Percentiles rank a stretch among this genome's conserved stretches.
These are phyloP conservation scores for Synanthedon vespiformis DNA, from an alignment of 2,888 invertebrate species.

Conservation along the genomic window DNA sequence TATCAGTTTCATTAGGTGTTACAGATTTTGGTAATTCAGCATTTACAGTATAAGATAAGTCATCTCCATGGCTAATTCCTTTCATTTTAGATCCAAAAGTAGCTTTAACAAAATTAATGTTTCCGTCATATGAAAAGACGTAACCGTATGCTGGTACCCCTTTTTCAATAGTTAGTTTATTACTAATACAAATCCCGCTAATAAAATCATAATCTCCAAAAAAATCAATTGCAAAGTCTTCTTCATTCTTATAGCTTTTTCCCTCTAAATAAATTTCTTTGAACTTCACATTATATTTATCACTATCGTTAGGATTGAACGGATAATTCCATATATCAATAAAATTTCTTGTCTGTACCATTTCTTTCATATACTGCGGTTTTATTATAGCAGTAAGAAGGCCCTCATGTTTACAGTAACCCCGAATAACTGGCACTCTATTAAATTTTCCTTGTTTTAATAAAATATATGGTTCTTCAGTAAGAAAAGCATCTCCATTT, in stretches of 20 bases:
- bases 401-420: slow-evolving; percentile 59
- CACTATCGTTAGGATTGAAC: slow-evolving; percentile 13
- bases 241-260: slow-evolving; percentile 4
- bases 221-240: slow-evolving; percentile 25
- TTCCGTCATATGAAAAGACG: slow-evolving; percentile 31
- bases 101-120: slow-evolving; percentile 19
- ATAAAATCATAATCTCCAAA: slow-evolving; percentile 31
- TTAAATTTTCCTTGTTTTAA: slow-evolving; percentile 37
- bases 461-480: slow-evolving; percentile 37
- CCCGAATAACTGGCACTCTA: slow-evolving; percentile 47
- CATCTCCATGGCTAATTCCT: slow-evolving; percentile 34
- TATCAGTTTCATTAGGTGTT: slow-evolving; percentile 6
- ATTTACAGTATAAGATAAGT: slow-evolving; percentile 14
- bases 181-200: slow-evolving; percentile 24
- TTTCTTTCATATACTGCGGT: slow-evolving; percentile 14
- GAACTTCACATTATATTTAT: slow-evolving; percentile 13
- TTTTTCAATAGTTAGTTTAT: slow-evolving; percentile 14
- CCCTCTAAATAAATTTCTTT: slow-evolving; percentile 11
- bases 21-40: not conserved
- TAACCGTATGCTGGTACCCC: slow-evolving; percentile 26
- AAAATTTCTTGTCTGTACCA: slow-evolving; percentile 21
- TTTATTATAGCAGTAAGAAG: slow-evolving; percentile 26
- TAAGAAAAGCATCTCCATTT: slow-evolving; percentile 24
- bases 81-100: slow-evolving; percentile 14
- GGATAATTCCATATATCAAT: slow-evolving; percentile 17